Conservation (phyloP, 2,797 vertebrate genomes). For the Fundulus diaphanus region DNA sequence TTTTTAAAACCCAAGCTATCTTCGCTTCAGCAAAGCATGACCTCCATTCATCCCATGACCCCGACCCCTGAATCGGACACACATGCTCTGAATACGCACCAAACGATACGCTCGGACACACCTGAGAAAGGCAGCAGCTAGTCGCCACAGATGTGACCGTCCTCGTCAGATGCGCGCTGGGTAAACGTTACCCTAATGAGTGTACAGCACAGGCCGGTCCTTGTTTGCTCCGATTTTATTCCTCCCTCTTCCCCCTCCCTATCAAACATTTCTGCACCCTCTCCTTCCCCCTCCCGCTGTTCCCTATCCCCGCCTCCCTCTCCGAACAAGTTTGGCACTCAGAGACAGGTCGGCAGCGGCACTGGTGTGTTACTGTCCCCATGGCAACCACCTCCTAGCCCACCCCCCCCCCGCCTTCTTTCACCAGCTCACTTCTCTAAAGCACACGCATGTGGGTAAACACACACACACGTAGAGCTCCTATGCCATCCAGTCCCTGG, state of each 20-base stretch:
- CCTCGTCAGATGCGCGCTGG: too few relatives aligned
- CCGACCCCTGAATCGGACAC: slow-evolving; percentile 42
- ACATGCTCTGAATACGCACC: too few relatives aligned
- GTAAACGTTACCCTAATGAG: slow-evolving; percentile 3
- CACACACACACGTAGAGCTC: slow-evolving; percentile 31
- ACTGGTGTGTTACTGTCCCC: slow-evolving; percentile 88
- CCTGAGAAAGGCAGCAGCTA: slow-evolving; percentile 31
- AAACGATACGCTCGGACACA: background rate
- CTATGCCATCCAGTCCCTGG: slow-evolving; percentile 64
- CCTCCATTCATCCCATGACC: slow-evolving; percentile 49
- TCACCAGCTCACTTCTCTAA: slow-evolving; percentile 67
- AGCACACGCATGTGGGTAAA: slow-evolving; percentile 63
- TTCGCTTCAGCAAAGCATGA: slow-evolving; percentile 31
- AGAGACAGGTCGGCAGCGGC: slow-evolving; percentile 84
- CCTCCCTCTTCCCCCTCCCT: slow-evolving; percentile 40
- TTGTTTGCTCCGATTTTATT: slow-evolving; percentile 37
- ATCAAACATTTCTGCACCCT: slow-evolving; percentile 38
- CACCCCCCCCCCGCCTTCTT: slow-evolving; percentile 39
- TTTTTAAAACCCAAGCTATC: slow-evolving; percentile 42
- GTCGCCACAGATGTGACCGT: slow-evolving; percentile 40
- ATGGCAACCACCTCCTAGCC: slow-evolving; percentile 83
- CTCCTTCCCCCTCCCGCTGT: slow-evolving; percentile 37
- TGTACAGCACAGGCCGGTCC: slow-evolving; percentile 22
- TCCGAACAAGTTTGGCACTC: slow-evolving; percentile 81
- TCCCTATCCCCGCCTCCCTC: slow-evolving; percentile 58